Percentiles rank a stretch among this genome's conserved stretches.
Conservation (phyloP, 2,113 vertebrate genomes). For the Chloroceryle aenea region DNA sequence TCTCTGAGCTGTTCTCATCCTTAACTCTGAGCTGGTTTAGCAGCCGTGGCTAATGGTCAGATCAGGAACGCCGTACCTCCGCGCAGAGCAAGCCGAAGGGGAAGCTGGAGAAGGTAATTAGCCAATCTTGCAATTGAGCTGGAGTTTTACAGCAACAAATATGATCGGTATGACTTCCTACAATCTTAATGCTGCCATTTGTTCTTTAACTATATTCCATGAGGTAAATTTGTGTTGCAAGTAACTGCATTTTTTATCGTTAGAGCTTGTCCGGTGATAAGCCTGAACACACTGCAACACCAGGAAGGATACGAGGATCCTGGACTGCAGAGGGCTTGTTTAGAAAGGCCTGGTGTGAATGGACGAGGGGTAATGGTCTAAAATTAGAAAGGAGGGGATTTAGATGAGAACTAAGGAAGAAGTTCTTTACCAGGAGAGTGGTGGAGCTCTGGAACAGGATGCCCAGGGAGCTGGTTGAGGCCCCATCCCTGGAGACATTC, state of each 20-base stretch:
- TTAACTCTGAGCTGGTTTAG: not conserved
- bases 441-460: too few species aligned
- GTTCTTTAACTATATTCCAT: not conserved
- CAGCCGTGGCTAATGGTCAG: not conserved
- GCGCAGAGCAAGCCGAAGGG: not conserved
- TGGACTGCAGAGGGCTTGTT: too few species aligned
- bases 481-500: too few species aligned
- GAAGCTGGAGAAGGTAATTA: constrained; percentile 14
- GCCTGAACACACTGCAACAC: not conserved
- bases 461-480: too few species aligned
- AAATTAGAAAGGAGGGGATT: too few species aligned
- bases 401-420: too few species aligned
- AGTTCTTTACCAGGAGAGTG: too few species aligned
- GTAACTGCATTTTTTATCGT: not conserved
- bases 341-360: too few species aligned
- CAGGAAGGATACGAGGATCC: not conserved
- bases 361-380: too few species aligned
- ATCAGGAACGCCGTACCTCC: not conserved
- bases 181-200: not conserved
- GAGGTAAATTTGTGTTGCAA: not conserved
- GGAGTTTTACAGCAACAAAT: not conserved
- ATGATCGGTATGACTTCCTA: not conserved
- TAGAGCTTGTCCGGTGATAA: not conserved
- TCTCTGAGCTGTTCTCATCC: not conserved
- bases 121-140: not conserved